Percentiles rank a stretch among this genome's conserved stretches.
phyloP scores from a whole-genome alignment of 2,113 vertebrate genomes.

The Podilymbus podiceps region DNA sequence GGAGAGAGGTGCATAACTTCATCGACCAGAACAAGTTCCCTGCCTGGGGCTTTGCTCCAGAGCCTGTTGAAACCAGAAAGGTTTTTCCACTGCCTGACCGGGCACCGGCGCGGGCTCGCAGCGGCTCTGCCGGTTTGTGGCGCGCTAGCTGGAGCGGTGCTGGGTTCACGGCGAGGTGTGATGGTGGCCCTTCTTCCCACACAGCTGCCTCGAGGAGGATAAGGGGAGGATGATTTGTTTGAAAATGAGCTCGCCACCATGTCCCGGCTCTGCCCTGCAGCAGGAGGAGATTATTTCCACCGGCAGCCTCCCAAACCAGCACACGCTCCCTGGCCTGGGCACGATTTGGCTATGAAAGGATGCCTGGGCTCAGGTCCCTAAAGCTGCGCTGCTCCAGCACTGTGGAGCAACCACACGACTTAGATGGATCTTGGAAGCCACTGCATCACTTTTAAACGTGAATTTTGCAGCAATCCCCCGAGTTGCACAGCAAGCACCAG shows the following conservation, averaged over 20 bases:
- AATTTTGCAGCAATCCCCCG: not conserved
- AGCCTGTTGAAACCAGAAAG: slow-evolving; percentile 12
- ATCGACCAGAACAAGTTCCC: not conserved
- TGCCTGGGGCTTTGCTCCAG: slow-evolving; percentile 1
- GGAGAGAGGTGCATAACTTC: not conserved
- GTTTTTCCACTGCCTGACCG: not conserved
- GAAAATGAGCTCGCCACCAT: not conserved
- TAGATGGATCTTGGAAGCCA: not conserved
- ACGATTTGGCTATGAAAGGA: not conserved
- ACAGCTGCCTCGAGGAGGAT: not conserved
- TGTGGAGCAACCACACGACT: not conserved
- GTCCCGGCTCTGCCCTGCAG: not conserved
- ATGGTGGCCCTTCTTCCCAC: not conserved
- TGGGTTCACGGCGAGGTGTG: not conserved
- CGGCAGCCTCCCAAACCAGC: not conserved
- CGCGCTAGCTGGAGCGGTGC: rapidly evolving
- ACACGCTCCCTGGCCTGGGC: not conserved
- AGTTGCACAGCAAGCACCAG: not conserved
- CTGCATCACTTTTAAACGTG: not conserved
- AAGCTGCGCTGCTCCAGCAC: not conserved
- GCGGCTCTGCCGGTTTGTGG: not conserved
- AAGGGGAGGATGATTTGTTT: not conserved
- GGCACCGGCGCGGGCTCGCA: rapidly evolving
- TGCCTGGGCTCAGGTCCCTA: rapidly evolving
- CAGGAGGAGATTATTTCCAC: not conserved